These are phyloP conservation scores for Columbina picui DNA, from an alignment of 2,113 vertebrate genomes.

Conservation along the genomic window DNA sequence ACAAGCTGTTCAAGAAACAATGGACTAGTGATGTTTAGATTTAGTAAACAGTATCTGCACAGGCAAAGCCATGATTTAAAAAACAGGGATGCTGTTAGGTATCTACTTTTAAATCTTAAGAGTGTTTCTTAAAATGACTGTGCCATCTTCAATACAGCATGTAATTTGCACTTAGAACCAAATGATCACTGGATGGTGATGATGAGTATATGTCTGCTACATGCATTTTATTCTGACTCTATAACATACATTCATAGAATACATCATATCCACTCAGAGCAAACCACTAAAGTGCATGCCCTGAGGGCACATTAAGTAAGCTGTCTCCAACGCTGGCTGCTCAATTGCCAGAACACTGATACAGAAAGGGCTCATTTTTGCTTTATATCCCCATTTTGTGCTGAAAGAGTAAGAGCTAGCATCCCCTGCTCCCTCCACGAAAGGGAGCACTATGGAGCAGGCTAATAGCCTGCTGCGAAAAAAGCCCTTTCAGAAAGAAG, in stretches of 20 bases:
- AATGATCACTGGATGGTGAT: constrained; percentile 57
- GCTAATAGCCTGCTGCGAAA: constrained; percentile 12
- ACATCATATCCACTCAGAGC: constrained; percentile 51
- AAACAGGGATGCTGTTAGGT: constrained; percentile 4
- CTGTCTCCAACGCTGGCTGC: constrained; percentile 56
- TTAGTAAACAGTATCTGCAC: constrained; percentile 41
- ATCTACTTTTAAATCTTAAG: constrained; percentile 39
- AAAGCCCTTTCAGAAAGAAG: constrained; percentile 69
- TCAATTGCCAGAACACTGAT: constrained; percentile 53
- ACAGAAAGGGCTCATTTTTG: constrained; percentile 55
- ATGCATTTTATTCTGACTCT: constrained; percentile 62
- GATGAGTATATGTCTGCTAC: constrained; percentile 45
- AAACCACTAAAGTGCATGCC: constrained; percentile 55
- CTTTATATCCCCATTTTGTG: constrained; percentile 65
- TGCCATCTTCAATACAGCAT: constrained; percentile 31
- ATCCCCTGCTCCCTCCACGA: constrained; percentile 51
- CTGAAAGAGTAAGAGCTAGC: constrained; percentile 60
- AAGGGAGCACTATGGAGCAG: constrained; percentile 37
- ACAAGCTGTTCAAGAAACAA: constrained; percentile 29
- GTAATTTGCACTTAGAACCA: constrained; percentile 63
- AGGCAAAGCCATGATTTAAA: constrained; percentile 38
- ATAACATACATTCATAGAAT: constrained; percentile 69
- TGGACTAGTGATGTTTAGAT: constrained; percentile 15
- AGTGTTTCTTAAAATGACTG: background rate
- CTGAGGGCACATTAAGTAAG: constrained; percentile 31